A percentile compares a stretch with the other conserved stretches of the same genome.
Evolutionary conservation across 92 coral and sea anemone genomes (phyloP).

Genomic region (Scolanthus callimorphus): DNA sequence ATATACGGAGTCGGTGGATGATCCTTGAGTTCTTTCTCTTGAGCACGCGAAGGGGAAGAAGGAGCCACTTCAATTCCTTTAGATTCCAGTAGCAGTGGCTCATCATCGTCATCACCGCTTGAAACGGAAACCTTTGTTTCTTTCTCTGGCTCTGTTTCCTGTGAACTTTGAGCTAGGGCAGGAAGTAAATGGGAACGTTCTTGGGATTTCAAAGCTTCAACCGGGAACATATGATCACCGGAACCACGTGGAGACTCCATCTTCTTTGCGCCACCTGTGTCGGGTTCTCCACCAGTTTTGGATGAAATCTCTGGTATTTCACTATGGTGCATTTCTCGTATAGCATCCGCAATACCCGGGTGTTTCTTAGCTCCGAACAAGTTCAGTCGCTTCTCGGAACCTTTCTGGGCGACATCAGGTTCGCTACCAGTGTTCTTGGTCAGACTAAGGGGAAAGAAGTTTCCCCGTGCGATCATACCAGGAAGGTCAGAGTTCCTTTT

Average conservation of each 20-base stretch:
- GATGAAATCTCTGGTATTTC: background rate
- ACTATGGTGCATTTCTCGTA: slow-evolving; percentile 9
- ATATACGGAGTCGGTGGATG: slow-evolving; percentile 7
- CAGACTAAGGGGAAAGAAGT: slow-evolving; percentile 33
- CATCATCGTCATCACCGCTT: background rate
- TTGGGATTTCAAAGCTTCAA: too few species aligned
- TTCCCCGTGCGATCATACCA: slow-evolving; percentile 51
- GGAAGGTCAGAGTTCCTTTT: slow-evolving; percentile 87
- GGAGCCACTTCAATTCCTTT: background rate
- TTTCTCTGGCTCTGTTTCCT: background rate
- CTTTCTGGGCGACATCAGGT: slow-evolving; percentile 12
- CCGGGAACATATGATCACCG: background rate
- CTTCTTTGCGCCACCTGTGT: background rate
- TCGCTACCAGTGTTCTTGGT: slow-evolving; percentile 60
- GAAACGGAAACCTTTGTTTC: background rate
- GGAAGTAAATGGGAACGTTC: background rate
- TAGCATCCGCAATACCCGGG: slow-evolving; percentile 16
- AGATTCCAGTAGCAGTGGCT: slow-evolving; percentile 4
- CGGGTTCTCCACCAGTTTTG: background rate
- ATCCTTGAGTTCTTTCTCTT: slow-evolving; percentile 3
- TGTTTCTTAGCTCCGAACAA: background rate
- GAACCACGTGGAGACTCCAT: background rate
- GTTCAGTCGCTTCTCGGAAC: background rate
- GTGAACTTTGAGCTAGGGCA: background rate
- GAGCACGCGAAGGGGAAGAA: background rate